phyloP scores from a whole-genome alignment of 2,113 vertebrate species.

The Illadopsis cleaveri region DNA sequence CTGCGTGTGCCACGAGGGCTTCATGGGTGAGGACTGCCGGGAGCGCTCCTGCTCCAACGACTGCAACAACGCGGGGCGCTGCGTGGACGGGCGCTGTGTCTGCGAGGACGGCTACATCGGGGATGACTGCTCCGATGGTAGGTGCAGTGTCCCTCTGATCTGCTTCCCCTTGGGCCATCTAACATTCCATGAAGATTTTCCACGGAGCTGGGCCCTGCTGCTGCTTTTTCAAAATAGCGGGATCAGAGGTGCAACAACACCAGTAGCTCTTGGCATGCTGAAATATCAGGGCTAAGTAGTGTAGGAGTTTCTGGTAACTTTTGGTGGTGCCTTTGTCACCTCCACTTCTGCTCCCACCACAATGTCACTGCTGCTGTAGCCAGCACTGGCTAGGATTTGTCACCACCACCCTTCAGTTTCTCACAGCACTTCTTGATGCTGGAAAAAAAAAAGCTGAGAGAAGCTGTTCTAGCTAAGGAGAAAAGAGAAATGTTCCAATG shows the following conservation, averaged over 20 bases:
- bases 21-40: slow-evolving; percentile 82
- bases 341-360: not conserved
- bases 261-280: not conserved
- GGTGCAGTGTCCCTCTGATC: not conserved
- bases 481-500: not conserved
- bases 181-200: not conserved
- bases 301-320: not conserved
- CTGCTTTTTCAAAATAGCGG: not conserved
- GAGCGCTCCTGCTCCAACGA: slow-evolving; percentile 76
- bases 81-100: slow-evolving; percentile 75
- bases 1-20: slow-evolving; percentile 86
- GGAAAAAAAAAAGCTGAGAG: not conserved
- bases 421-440: not conserved
- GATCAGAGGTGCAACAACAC: not conserved
- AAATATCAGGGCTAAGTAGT: not conserved
- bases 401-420: not conserved
- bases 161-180: not conserved
- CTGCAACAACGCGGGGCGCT: slow-evolving; percentile 77
- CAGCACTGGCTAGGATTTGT: not conserved
- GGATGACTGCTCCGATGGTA: slow-evolving; percentile 81
- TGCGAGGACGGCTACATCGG: slow-evolving; percentile 88
- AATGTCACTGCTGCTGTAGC: not conserved
- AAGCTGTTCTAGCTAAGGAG: not conserved
- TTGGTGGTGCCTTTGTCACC: not conserved
- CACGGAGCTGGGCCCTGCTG: not conserved